phyloP scores from a whole-genome alignment of 1,140 invertebrate genomes.

The Agrilus planipennis region DNA sequence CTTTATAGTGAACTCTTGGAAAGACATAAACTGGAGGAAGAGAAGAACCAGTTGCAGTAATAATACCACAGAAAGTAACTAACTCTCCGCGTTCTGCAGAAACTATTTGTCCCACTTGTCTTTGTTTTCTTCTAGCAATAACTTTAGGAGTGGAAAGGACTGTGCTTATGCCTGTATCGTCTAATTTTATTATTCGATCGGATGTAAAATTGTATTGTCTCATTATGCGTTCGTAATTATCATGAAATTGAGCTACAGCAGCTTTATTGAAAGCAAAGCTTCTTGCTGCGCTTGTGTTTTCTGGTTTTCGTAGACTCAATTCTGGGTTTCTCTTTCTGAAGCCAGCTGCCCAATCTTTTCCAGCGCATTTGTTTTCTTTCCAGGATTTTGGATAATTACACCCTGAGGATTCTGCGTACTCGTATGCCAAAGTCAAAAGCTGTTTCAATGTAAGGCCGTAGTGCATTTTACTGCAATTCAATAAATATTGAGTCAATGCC shows the following conservation, averaged over 20 bases:
- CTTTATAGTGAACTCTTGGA: slow-evolving; percentile 4
- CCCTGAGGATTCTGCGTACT: slow-evolving; percentile 1
- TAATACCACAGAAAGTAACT: not conserved
- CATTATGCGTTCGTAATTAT: slow-evolving; percentile 1
- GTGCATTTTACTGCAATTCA: slow-evolving; percentile 1
- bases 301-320: slow-evolving; percentile 20
- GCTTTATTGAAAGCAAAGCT: not conserved
- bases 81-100: not conserved
- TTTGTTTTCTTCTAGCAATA: not conserved
- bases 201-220: not conserved
- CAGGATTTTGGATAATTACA: slow-evolving; percentile 1
- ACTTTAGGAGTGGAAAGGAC: not conserved
- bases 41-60: not conserved
- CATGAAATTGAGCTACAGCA: slow-evolving; percentile 1
- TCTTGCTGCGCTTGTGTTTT: slow-evolving; percentile 1
- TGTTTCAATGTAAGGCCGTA: not conserved
- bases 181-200: slow-evolving; percentile 6
- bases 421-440: not conserved
- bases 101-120: not conserved
- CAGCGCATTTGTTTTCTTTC: not conserved
- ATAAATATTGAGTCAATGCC: slow-evolving; percentile 1
- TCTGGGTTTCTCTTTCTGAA: slow-evolving; percentile 20
- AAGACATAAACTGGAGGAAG: slow-evolving; percentile 2
- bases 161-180: slow-evolving; percentile 4
- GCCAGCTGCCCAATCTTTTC: slow-evolving; percentile 3